A percentile compares a stretch with the other conserved stretches of the same genome.
phyloP scores from a whole-genome alignment of 2,113 vertebrate species.

The Micromys minutus region DNA sequence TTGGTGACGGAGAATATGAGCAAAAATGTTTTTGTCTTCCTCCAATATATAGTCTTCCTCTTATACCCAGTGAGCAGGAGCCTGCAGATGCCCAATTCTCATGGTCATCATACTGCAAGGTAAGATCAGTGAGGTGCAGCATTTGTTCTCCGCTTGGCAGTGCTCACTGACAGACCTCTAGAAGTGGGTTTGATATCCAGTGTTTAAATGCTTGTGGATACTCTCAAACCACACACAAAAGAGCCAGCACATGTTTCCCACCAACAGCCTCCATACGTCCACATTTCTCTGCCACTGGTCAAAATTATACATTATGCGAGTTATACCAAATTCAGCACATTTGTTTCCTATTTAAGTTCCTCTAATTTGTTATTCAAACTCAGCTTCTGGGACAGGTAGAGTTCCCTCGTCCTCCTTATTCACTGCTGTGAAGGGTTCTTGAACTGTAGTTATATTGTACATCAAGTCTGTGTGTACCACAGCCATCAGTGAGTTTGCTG shows the following conservation, averaged over 20 bases:
- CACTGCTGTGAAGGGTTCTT: neutral
- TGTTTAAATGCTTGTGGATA: neutral
- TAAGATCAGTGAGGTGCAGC: neutral
- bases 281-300: neutral
- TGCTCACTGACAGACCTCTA: neutral
- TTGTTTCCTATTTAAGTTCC: neutral
- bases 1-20: neutral
- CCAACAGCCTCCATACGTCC: fast-evolving
- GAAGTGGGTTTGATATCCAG: neutral
- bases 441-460: neutral
- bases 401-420: neutral
- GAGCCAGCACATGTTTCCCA: neutral
- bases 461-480: neutral
- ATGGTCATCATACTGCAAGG: neutral
- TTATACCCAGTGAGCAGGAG: neutral
- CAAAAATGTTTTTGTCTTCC: neutral
- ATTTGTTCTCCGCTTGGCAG: neutral
- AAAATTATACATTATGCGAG: neutral
- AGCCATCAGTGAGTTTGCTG: neutral
- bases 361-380: neutral
- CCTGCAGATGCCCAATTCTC: neutral
- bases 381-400: neutral
- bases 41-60: too few relatives aligned
- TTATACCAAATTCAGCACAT: neutral
- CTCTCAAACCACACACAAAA: neutral